These are phyloP conservation scores for Sthenelais limicola DNA, from an alignment of 2,888 invertebrate species.

Conservation along the genomic window DNA sequence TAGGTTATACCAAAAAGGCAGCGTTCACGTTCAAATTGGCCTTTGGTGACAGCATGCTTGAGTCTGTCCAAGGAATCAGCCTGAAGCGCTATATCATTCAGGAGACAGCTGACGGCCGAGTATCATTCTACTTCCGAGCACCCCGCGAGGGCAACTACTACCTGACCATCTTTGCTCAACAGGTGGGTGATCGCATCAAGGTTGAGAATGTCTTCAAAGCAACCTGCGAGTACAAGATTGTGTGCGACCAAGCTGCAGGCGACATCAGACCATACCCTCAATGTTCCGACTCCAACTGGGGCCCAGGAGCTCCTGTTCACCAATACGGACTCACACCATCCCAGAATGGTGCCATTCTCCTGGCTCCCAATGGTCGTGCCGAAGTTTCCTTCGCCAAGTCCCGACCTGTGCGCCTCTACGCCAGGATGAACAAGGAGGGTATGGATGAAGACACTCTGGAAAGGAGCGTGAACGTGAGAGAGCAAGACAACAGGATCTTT, in stretches of 20 bases:
- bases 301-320: constrained; percentile 69
- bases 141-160: constrained; percentile 68
- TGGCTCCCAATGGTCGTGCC: constrained; percentile 61
- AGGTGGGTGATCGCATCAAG: constrained; percentile 66
- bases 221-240: constrained; percentile 71
- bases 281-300: constrained; percentile 72
- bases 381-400: constrained; percentile 78
- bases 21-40: constrained; percentile 72
- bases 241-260: constrained; percentile 64
- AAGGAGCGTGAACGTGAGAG: constrained; percentile 62
- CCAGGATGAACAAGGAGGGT: constrained; percentile 69
- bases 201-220: constrained; percentile 72
- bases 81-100: constrained; percentile 70
- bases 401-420: constrained; percentile 77
- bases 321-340: constrained; percentile 69
- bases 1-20: constrained; percentile 70
- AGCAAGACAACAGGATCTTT: constrained; percentile 62
- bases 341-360: constrained; percentile 61
- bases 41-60: constrained; percentile 64
- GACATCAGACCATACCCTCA: constrained; percentile 68
- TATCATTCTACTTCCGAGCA: constrained; percentile 68
- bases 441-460: constrained; percentile 69
- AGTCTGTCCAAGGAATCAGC: constrained; percentile 61
- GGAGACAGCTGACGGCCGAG: constrained; percentile 68
- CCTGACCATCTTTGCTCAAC: constrained; percentile 71